A percentile compares a stretch with the other conserved stretches of the same genome.
These are phyloP conservation scores for Hydrolagus colliei DNA, from an alignment of 2,797 vertebrate species.

Conservation along the genomic window DNA sequence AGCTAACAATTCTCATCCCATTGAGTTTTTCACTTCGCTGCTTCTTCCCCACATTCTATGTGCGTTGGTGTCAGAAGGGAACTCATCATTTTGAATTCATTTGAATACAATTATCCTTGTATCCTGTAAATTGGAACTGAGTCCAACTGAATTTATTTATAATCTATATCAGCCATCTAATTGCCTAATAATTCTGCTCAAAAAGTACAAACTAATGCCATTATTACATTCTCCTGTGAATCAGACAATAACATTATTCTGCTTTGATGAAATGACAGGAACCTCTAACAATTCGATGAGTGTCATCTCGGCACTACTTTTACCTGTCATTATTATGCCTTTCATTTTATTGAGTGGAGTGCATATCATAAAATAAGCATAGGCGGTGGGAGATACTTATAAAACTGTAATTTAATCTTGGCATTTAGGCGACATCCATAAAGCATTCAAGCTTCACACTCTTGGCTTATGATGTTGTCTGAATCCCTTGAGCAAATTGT, in stretches of 20 bases:
- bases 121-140: not conserved
- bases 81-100: not conserved
- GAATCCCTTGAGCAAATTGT: not conserved
- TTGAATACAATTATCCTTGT: conserved; percentile 16
- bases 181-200: not conserved
- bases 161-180: not conserved
- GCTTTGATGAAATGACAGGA: not conserved
- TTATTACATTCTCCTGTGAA: not conserved
- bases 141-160: not conserved
- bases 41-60: too few species aligned
- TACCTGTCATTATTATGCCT: conserved; percentile 18
- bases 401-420: not conserved
- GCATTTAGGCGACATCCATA: not conserved
- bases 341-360: not conserved
- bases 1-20: too few species aligned
- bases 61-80: not conserved
- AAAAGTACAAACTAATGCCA: not conserved
- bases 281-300: conserved; percentile 3
- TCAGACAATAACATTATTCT: not conserved
- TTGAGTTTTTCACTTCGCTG: too few species aligned
- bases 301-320: not conserved
- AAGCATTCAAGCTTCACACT: not conserved
- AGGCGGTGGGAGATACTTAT: not conserved
- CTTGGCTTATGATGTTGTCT: not conserved
- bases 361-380: not conserved